A percentile compares a stretch with the other conserved stretches of the same genome.
These are phyloP conservation scores for Erpobdella octoculata DNA, from an alignment of 2,888 invertebrate genomes.

Conservation along the genomic window DNA sequence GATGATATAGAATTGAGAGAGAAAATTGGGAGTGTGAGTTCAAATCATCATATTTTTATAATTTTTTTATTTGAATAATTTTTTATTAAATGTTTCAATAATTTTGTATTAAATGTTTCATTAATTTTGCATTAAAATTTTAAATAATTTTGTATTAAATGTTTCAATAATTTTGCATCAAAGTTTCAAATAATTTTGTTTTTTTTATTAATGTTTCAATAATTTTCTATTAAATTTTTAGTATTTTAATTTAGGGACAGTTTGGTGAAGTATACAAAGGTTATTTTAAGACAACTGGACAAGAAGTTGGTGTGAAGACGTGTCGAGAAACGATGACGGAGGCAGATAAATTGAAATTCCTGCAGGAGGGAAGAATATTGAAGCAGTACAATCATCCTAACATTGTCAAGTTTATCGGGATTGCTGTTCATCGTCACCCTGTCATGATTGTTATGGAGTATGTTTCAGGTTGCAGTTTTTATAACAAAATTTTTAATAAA, in stretches of 20 bases:
- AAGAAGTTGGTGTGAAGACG: slow-evolving; percentile 87
- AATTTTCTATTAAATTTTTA: neutral
- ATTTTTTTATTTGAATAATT: neutral
- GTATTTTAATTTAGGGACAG: no score
- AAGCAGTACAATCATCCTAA: slow-evolving; percentile 95
- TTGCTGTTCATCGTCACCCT: slow-evolving; percentile 93
- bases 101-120: neutral
- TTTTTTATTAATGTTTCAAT: no score
- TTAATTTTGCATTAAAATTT: neutral
- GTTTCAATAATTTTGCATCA: neutral
- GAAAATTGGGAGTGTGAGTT: slow-evolving; percentile 80
- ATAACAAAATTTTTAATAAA: neutral
- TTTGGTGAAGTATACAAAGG: slow-evolving; percentile 81
- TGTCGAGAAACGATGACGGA: slow-evolving; percentile 87
- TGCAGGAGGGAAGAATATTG: slow-evolving; percentile 86
- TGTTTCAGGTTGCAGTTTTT: slow-evolving; percentile 68
- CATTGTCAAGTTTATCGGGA: slow-evolving; percentile 88
- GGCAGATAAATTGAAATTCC: slow-evolving; percentile 82
- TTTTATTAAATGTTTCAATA: neutral
- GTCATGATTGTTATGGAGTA: slow-evolving; percentile 99
- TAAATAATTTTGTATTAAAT: neutral
- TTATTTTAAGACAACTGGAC: slow-evolving; percentile 56
- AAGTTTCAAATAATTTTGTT: neutral
- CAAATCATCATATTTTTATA: neutral
- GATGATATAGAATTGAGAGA: slow-evolving; percentile 83